These are phyloP conservation scores for Pampus argenteus DNA, from an alignment of 2,797 vertebrate genomes.

Conservation along the genomic window DNA sequence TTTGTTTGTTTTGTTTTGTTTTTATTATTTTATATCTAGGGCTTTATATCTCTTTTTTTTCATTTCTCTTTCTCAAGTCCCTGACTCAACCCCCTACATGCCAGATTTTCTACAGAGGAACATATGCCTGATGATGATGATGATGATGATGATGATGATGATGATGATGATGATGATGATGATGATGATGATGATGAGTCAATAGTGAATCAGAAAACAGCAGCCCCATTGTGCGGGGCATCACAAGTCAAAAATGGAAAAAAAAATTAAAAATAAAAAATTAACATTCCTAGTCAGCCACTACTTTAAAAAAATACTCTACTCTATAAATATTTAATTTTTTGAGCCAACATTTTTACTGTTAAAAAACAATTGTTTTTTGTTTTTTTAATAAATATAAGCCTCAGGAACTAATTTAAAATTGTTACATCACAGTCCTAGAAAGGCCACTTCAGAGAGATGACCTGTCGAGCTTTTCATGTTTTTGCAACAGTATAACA, in stretches of 20 bases:
- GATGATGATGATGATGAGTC: too few relatives aligned
- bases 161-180: too few relatives aligned
- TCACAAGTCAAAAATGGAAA: too few relatives aligned
- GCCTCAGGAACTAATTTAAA: slow-evolving; percentile 34
- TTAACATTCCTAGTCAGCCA: background rate
- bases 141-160: too few relatives aligned
- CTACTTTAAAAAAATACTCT: slow-evolving; percentile 2
- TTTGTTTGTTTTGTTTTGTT: background rate
- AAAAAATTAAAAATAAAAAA: too few relatives aligned
- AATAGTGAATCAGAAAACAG: too few relatives aligned
- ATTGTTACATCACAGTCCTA: slow-evolving; percentile 45
- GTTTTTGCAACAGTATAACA: slow-evolving; percentile 34
- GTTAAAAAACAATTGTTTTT: slow-evolving; percentile 6
- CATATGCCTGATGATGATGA: too few relatives aligned
- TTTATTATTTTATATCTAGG: background rate
- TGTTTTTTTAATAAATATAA: slow-evolving; percentile 18
- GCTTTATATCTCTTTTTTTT: background rate
- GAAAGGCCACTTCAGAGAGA: slow-evolving; percentile 20
- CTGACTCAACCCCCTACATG: background rate
- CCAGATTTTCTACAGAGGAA: slow-evolving; percentile 15
- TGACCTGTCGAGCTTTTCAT: slow-evolving; percentile 30
- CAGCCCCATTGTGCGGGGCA: too few relatives aligned
- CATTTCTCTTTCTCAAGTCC: background rate
- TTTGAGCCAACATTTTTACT: slow-evolving; percentile 18
- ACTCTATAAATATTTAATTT: too few relatives aligned